Conservation (phyloP, 2,113 vertebrate species). For the Rhombomys opimus region DNA sequence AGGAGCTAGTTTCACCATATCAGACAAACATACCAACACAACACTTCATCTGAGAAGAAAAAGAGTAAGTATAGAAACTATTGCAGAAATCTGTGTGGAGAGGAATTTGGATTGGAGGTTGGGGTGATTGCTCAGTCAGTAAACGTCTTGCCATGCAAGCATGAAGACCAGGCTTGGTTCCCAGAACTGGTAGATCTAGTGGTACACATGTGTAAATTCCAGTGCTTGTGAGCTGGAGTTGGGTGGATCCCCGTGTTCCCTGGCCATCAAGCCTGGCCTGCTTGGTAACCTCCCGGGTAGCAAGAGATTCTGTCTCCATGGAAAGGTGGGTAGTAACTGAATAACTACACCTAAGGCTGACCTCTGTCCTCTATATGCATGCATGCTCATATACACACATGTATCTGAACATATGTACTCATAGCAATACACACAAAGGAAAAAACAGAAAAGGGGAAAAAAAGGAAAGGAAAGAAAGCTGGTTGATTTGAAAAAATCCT, state of each 20-base stretch:
- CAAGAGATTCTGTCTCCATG: not conserved
- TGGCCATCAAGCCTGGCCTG: not conserved
- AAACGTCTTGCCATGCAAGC: not conserved
- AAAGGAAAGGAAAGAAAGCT: not conserved
- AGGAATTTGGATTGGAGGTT: fast-evolving
- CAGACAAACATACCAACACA: not conserved
- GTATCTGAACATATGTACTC: not conserved
- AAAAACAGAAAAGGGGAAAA: too few relatives aligned
- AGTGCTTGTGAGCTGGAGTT: not conserved
- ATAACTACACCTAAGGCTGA: not conserved
- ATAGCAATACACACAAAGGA: not conserved
- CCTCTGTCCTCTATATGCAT: not conserved
- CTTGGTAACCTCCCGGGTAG: not conserved
- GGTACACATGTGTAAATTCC: not conserved
- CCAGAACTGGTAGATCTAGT: not conserved
- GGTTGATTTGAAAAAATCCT: not conserved
- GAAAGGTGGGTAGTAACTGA: not conserved
- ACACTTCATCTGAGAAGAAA: not conserved
- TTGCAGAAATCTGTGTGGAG: not conserved
- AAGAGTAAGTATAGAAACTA: not conserved
- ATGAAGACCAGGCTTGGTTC: not conserved
- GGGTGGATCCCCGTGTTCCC: not conserved
- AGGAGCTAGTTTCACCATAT: not conserved
- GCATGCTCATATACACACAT: not conserved
- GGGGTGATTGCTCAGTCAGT: not conserved